phyloP scores from a whole-genome alignment of 92 coral and sea anemone genomes.

The Epizoanthus fatuus region DNA sequence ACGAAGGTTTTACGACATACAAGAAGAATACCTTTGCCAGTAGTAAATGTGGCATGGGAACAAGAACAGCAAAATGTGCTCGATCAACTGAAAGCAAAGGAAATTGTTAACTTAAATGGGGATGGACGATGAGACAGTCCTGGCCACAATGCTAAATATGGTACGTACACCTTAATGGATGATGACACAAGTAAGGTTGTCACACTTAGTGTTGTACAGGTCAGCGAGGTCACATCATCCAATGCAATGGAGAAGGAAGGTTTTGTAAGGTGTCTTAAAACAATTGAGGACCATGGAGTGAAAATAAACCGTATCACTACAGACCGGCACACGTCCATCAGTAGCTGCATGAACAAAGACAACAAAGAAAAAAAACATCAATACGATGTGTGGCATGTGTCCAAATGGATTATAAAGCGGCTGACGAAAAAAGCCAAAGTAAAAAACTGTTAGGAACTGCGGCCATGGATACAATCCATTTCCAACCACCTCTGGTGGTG shows the following conservation, averaged over 20 bases:
- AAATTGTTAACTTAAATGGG: conserved; percentile 63
- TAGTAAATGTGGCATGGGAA: conserved; percentile 32
- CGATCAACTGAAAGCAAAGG: conserved; percentile 42
- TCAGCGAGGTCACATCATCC: conserved; percentile 68
- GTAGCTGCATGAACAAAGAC: conserved; percentile 58
- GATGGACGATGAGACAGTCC: conserved; percentile 84
- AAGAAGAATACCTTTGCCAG: conserved; percentile 27
- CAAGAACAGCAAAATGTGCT: conserved; percentile 23
- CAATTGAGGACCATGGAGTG: background rate
- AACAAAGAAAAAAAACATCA: conserved; percentile 55
- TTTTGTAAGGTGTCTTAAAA: conserved; percentile 44
- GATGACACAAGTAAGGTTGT: conserved; percentile 55
- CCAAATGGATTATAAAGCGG: conserved; percentile 68
- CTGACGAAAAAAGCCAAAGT: conserved; percentile 66
- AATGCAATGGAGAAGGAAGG: conserved; percentile 79
- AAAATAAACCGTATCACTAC: conserved; percentile 20
- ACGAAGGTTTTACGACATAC: conserved; percentile 34
- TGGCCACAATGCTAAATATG: conserved; percentile 80
- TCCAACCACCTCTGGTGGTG: conserved; percentile 80
- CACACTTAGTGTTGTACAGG: conserved; percentile 66
- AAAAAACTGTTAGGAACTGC: conserved; percentile 47
- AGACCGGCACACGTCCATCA: conserved; percentile 67
- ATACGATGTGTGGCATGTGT: conserved; percentile 77
- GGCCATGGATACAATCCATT: conserved; percentile 64
- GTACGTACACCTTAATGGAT: conserved; percentile 77